phyloP scores from a whole-genome alignment of 2,113 vertebrate genomes.

The Gorsachius goisagi region DNA sequence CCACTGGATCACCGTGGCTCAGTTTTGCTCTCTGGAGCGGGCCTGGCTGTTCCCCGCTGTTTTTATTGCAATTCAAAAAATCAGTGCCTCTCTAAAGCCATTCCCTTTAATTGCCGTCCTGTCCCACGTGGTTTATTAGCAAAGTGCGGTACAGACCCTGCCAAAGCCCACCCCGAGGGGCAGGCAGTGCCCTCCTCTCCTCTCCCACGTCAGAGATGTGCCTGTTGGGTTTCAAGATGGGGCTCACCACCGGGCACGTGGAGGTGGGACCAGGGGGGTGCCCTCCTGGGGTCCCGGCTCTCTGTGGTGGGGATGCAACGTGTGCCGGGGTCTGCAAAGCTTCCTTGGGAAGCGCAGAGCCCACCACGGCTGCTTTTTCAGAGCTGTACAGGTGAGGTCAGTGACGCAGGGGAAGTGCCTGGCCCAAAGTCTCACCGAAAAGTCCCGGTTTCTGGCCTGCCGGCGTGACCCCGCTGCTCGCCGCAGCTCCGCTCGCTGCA shows the following conservation, averaged over 20 bases:
- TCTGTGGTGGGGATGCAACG: background rate
- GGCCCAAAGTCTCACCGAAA: background rate
- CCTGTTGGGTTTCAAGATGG: background rate
- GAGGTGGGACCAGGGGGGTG: background rate
- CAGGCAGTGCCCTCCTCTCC: background rate
- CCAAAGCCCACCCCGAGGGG: background rate
- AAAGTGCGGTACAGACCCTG: background rate
- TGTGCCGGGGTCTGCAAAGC: background rate
- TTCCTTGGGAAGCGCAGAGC: background rate
- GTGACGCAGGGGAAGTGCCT: background rate
- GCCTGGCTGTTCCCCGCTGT: background rate
- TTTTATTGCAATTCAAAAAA: background rate
- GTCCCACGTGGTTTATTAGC: rapidly evolving
- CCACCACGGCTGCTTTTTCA: background rate
- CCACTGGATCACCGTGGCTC: rapidly evolving
- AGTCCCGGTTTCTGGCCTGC: background rate
- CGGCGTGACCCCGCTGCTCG: rapidly evolving
- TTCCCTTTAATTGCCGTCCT: background rate
- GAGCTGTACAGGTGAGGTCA: background rate
- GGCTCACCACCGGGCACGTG: background rate
- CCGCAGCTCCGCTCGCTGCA: background rate
- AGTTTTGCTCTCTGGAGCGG: background rate
- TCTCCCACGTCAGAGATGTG: rapidly evolving
- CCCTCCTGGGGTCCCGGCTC: background rate
- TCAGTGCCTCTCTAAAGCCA: background rate